Evolutionary conservation across 2,888 invertebrate genomes (phyloP).

Genomic region (Tenthredo amoena): DNA sequence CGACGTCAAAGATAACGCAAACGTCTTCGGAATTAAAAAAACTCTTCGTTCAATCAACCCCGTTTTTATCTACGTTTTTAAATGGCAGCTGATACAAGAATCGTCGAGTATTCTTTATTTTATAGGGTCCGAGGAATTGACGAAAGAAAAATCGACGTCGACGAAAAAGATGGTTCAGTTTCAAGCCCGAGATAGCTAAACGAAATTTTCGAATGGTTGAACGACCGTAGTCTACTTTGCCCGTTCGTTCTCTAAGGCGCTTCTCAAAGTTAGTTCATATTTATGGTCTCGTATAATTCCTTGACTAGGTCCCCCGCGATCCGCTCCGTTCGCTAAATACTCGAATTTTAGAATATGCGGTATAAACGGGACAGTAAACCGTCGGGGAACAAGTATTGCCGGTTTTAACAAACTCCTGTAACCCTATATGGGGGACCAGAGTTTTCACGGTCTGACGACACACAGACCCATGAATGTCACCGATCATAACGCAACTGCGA

Average conservation of each 20-base stretch:
- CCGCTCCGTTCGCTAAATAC: slow-evolving; percentile 61
- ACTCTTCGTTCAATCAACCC: background rate
- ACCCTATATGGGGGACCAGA: background rate
- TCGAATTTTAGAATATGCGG: slow-evolving; percentile 48
- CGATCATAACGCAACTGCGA: slow-evolving; percentile 46
- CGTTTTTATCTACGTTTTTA: background rate
- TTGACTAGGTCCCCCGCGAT: slow-evolving; percentile 49
- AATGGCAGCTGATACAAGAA: background rate
- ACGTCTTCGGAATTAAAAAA: background rate
- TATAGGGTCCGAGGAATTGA: background rate
- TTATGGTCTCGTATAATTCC: slow-evolving; percentile 47
- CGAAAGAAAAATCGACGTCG: background rate
- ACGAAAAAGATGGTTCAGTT: background rate
- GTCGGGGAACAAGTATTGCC: slow-evolving; percentile 16
- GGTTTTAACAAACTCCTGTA: background rate
- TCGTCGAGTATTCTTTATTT: background rate
- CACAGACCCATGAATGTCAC: slow-evolving; percentile 30
- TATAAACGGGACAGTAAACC: slow-evolving; percentile 39
- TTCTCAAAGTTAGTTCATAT: slow-evolving; percentile 19
- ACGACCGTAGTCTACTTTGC: background rate
- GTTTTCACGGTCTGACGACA: slow-evolving; percentile 4
- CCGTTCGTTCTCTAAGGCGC: background rate
- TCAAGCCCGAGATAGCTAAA: background rate
- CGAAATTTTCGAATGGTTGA: background rate
- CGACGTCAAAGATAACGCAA: background rate